Conservation (phyloP, 2,113 vertebrate species). For the Brachirus orientalis region DNA sequence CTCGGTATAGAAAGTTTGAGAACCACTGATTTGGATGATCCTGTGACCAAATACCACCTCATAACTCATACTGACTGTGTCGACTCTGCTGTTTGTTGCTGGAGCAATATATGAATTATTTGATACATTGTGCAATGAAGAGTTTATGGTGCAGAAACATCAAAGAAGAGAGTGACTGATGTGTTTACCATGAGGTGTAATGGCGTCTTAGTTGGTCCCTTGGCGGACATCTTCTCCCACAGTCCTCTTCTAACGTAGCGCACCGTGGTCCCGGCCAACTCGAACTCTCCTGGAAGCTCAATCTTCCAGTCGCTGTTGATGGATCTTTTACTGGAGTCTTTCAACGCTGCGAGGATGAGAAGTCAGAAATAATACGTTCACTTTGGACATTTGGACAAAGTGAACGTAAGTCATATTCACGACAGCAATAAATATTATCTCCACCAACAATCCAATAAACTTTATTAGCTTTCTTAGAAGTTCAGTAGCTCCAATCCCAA, state of each 20-base stretch:
- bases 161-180: conserved; percentile 13
- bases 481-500: too few species aligned
- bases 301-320: conserved; percentile 99
- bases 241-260: conserved; percentile 96
- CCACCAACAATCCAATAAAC: too few species aligned
- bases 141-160: not conserved
- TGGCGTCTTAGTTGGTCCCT: conserved; percentile 94
- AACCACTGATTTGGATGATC: too few species aligned
- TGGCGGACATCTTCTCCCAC: conserved; percentile 99
- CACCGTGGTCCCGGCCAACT: conserved; percentile 96
- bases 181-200: conserved; percentile 94
- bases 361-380: not conserved
- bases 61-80: too few species aligned
- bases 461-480: too few species aligned
- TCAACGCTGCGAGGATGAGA: conserved; percentile 84
- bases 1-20: too few species aligned
- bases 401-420: too few species aligned
- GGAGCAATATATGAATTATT: too few species aligned
- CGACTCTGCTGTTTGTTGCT: too few species aligned
- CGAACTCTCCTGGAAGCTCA: conserved; percentile 96
- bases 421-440: too few species aligned
- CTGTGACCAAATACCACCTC: too few species aligned
- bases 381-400: too few species aligned
- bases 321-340: conserved; percentile 92
- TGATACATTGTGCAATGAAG: not conserved